phyloP scores from a whole-genome alignment of 2,113 vertebrate species.

The Notothenia rossii region DNA sequence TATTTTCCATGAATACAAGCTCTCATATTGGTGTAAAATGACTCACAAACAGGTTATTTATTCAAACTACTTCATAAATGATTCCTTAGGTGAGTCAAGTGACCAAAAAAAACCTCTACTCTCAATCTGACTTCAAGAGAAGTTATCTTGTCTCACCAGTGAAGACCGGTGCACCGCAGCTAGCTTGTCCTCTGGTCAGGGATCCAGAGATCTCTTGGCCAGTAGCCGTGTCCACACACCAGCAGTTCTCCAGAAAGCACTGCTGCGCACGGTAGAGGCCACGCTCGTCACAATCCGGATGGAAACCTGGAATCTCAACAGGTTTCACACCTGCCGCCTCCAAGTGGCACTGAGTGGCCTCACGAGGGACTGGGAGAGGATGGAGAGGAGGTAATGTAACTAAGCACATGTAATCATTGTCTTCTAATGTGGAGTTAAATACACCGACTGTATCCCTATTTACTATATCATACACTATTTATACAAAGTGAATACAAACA shows the following conservation, averaged over 20 bases:
- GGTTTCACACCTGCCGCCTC: slow-evolving; percentile 28
- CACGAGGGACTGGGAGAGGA: slow-evolving; percentile 6
- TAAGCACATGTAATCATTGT: no score
- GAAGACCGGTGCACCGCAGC: background rate
- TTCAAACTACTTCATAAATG: background rate
- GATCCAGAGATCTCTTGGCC: slow-evolving; percentile 29
- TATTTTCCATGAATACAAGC: background rate
- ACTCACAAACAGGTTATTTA: background rate
- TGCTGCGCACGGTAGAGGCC: slow-evolving; percentile 61
- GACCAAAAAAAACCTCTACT: background rate
- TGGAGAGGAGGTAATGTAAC: background rate
- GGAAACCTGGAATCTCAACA: slow-evolving; percentile 29
- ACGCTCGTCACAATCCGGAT: slow-evolving; percentile 32
- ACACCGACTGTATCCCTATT: no score
- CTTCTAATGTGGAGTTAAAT: no score
- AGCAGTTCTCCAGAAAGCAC: slow-evolving; percentile 22
- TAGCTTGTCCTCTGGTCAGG: rapidly evolving
- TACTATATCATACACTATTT: background rate
- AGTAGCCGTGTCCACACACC: slow-evolving; percentile 59
- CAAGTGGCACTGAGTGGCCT: slow-evolving; percentile 54
- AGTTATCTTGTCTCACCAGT: slow-evolving; percentile 36
- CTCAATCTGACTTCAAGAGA: background rate
- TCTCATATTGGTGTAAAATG: background rate
- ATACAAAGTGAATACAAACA: background rate
- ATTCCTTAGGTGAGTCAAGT: no score